Evolutionary conservation across 2,797 vertebrate genomes (phyloP).

Genomic region (Rousettus madagascariensis): DNA sequence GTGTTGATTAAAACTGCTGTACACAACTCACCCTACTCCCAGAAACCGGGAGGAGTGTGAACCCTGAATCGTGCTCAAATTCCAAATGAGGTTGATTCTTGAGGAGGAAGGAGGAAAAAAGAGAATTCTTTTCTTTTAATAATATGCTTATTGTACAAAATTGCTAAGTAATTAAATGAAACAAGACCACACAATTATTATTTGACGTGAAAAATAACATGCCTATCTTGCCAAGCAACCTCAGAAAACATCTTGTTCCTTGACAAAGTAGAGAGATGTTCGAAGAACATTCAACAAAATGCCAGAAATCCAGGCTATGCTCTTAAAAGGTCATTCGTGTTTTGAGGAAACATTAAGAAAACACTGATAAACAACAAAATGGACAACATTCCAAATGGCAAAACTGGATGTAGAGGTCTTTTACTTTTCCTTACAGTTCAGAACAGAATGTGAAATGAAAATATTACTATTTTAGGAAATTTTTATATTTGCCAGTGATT

Average conservation of each 20-base stretch:
- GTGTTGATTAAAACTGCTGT: not conserved
- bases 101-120: not conserved
- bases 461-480: conserved; percentile 54
- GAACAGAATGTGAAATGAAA: conserved; percentile 41
- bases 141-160: not conserved
- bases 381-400: conserved; percentile 49
- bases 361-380: conserved; percentile 52
- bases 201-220: not conserved
- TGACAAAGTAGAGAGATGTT: not conserved
- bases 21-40: not conserved
- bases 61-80: not conserved
- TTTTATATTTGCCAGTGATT: conserved; percentile 62
- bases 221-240: not conserved
- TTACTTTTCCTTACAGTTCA: not conserved
- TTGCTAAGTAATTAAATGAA: not conserved
- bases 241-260: not conserved
- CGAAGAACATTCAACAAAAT: conserved; percentile 33
- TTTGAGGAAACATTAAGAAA: conserved; percentile 43
- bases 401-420: conserved; percentile 28
- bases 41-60: not conserved
- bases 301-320: not conserved
- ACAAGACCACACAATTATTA: not conserved
- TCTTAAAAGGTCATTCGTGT: conserved; percentile 46
- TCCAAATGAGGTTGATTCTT: not conserved
- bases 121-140: not conserved